Evolutionary conservation across 2,797 vertebrate species (phyloP).

Genomic region (Esox masquinongy): DNA sequence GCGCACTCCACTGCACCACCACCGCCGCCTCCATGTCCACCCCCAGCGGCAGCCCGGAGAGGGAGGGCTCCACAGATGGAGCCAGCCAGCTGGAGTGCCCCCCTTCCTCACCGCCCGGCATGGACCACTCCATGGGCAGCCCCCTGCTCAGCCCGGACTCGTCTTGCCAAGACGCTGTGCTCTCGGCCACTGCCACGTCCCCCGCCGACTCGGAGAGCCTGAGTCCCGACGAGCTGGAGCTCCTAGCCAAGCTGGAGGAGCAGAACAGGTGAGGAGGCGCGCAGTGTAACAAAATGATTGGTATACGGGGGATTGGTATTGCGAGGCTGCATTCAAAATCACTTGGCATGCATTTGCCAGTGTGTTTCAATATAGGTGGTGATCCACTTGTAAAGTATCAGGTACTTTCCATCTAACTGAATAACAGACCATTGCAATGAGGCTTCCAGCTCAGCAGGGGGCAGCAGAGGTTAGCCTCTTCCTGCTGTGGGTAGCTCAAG

Average conservation of each 20-base stretch:
- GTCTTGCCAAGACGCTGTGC: slow-evolving; percentile 83
- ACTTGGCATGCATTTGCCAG: not conserved
- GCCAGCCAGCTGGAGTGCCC: slow-evolving; percentile 68
- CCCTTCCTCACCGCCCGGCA: slow-evolving; percentile 63
- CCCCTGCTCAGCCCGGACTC: slow-evolving; percentile 91
- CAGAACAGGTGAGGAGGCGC: slow-evolving; percentile 86
- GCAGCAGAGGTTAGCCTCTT: not conserved
- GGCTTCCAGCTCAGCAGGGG: not conserved
- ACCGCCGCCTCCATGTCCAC: slow-evolving; percentile 66
- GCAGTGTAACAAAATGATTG: not conserved
- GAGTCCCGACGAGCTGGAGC: slow-evolving; percentile 92
- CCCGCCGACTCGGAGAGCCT: slow-evolving; percentile 92
- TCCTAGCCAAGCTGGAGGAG: slow-evolving; percentile 93
- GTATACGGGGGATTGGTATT: not conserved
- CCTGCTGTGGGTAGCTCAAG: not conserved
- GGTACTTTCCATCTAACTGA: not conserved
- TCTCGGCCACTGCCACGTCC: slow-evolving; percentile 83
- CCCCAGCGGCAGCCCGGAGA: slow-evolving; percentile 75
- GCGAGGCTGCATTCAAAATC: not conserved
- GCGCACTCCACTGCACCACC: slow-evolving; percentile 21
- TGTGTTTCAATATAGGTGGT: not conserved
- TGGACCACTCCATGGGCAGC: slow-evolving; percentile 81
- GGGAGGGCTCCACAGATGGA: slow-evolving; percentile 57
- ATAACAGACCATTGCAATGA: not conserved
- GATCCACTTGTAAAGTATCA: not conserved